phyloP scores from a whole-genome alignment of 2,113 vertebrate species.

The Pterocles gutturalis region DNA sequence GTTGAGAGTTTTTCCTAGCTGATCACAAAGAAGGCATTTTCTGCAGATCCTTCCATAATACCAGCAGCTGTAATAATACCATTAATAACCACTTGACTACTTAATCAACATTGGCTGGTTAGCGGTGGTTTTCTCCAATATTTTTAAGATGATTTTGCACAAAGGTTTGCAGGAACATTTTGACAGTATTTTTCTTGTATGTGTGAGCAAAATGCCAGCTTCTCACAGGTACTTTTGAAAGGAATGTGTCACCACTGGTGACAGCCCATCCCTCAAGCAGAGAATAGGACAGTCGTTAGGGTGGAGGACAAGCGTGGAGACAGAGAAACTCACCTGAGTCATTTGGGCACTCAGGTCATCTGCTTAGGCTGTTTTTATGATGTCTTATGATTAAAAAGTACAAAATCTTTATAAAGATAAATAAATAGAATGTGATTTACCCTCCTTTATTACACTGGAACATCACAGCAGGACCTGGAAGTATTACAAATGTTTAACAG shows the following conservation, averaged over 20 bases:
- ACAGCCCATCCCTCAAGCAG: not conserved
- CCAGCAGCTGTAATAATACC: conserved; percentile 58
- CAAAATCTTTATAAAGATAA: not conserved
- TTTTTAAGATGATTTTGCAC: not conserved
- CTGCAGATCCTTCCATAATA: conserved; percentile 12
- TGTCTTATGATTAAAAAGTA: not conserved
- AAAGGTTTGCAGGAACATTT: not conserved
- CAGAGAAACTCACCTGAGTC: accelerated
- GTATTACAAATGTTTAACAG: conserved; percentile 7
- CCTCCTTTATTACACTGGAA: not conserved
- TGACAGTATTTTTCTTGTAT: not conserved
- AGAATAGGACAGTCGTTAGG: accelerated
- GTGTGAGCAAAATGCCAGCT: not conserved
- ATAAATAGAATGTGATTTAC: not conserved
- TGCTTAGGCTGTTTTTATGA: not conserved
- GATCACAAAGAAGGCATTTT: conserved; percentile 43
- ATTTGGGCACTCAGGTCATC: not conserved
- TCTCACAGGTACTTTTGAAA: not conserved
- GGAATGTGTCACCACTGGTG: accelerated
- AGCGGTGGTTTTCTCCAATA: not conserved
- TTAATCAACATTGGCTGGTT: not conserved
- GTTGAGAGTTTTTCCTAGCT: conserved; percentile 9
- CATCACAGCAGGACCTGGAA: conserved; percentile 25
- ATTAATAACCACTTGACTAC: conserved; percentile 17
- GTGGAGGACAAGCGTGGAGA: not conserved